These are phyloP conservation scores for Miltochrista miniata DNA, from an alignment of 2,888 invertebrate species.

Conservation along the genomic window DNA sequence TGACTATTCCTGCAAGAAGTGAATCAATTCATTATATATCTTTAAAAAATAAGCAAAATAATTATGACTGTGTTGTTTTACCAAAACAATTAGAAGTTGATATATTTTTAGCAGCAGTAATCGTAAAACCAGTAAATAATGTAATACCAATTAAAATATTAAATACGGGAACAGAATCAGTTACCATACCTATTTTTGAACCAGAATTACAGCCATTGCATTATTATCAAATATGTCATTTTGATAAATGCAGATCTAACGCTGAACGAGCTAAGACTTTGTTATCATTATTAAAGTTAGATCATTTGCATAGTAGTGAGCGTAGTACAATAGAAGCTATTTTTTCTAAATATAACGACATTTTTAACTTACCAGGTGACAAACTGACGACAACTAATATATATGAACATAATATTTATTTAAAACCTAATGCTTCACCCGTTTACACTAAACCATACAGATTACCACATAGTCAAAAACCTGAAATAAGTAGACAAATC, in stretches of 20 bases:
- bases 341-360: constrained; percentile 1
- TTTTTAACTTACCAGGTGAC: too few relatives aligned
- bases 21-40: not conserved
- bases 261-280: not conserved
- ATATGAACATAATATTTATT: too few relatives aligned
- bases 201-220: not conserved
- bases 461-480: constrained; percentile 7
- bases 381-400: too few relatives aligned
- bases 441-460: constrained; percentile 13
- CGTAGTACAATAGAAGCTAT: constrained; percentile 13
- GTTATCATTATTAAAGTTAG: not conserved
- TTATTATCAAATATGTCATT: not conserved
- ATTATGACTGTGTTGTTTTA: not conserved
- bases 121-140: not conserved
- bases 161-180: not conserved
- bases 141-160: constrained; percentile 4
- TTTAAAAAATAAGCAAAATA: not conserved
- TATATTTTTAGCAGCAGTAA: not conserved
- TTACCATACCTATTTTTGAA: not conserved
- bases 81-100: constrained; percentile 1
- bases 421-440: not conserved
- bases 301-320: too few relatives aligned
- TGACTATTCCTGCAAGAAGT: not conserved
- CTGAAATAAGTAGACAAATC: constrained; percentile 12
- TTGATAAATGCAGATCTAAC: not conserved